Evolutionary conservation across 2,113 vertebrate species (phyloP).

Genomic region (Zosterops japonicus): DNA sequence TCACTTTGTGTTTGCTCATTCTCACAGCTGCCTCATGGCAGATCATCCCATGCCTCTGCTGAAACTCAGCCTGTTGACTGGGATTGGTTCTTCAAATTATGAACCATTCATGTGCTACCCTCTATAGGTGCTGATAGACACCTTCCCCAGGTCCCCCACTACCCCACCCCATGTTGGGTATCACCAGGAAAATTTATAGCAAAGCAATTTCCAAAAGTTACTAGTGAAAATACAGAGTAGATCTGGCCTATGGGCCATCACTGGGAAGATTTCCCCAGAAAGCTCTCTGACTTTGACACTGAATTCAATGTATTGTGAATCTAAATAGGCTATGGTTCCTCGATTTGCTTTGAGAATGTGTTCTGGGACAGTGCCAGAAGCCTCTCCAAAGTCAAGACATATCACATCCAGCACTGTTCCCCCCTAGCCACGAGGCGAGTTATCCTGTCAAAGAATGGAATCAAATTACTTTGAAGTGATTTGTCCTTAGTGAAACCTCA

Average conservation of each 20-base stretch:
- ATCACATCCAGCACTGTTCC: slow-evolving; percentile 4
- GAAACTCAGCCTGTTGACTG: neutral
- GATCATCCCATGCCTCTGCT: neutral
- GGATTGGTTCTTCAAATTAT: neutral
- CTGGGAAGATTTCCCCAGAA: neutral
- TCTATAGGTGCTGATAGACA: neutral
- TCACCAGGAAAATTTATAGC: neutral
- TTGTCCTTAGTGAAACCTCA: slow-evolving; percentile 29
- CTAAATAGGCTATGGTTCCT: neutral
- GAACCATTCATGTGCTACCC: neutral
- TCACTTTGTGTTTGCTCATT: neutral
- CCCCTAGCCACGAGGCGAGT: neutral
- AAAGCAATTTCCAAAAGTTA: neutral
- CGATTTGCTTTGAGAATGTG: neutral
- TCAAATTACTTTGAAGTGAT: neutral
- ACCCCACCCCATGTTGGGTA: rapidly evolving
- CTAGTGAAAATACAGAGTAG: neutral
- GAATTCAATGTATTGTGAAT: neutral
- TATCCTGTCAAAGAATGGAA: slow-evolving; percentile 28
- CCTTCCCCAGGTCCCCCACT: neutral
- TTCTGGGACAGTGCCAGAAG: slow-evolving; percentile 43
- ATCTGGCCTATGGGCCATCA: neutral
- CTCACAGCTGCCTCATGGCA: neutral
- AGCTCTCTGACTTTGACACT: neutral
- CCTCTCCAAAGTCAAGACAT: slow-evolving; percentile 27